Evolutionary conservation across 2,888 invertebrate species (phyloP).

Genomic region (Rhagophthalmus giganteus): DNA sequence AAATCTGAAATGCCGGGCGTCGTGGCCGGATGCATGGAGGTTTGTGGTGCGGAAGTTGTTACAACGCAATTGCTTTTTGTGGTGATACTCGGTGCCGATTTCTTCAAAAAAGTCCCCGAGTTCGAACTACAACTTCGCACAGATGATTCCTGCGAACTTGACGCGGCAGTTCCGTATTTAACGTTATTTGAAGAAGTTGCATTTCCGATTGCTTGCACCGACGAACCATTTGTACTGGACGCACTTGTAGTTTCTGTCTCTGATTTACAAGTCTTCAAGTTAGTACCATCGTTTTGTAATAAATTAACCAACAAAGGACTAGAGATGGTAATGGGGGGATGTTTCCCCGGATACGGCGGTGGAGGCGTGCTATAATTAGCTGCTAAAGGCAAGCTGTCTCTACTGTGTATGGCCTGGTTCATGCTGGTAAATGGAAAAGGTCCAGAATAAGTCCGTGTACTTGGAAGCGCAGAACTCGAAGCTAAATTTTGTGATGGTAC

Average conservation of each 20-base stretch:
- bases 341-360: slow-evolving; percentile 56
- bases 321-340: slow-evolving; percentile 69
- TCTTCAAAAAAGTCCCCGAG: slow-evolving; percentile 26
- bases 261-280: slow-evolving; percentile 20
- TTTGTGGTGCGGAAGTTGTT: slow-evolving; percentile 11
- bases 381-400: slow-evolving; percentile 52
- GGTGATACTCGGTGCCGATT: slow-evolving; percentile 17
- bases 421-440: slow-evolving; percentile 88
- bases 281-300: slow-evolving; percentile 78
- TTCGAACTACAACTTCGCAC: slow-evolving; percentile 9
- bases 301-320: slow-evolving; percentile 91
- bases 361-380: slow-evolving; percentile 45
- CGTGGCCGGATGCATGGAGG: slow-evolving; percentile 19
- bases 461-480: slow-evolving; percentile 35
- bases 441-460: slow-evolving; percentile 61
- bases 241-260: slow-evolving; percentile 14
- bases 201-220: slow-evolving; percentile 12
- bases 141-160: slow-evolving; percentile 18
- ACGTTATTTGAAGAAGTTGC: slow-evolving; percentile 8
- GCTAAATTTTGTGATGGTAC: slow-evolving; percentile 43
- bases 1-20: slow-evolving; percentile 21
- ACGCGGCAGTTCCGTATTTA: slow-evolving; percentile 17
- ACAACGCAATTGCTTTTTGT: slow-evolving; percentile 18
- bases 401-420: slow-evolving; percentile 84
- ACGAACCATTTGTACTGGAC: slow-evolving; percentile 7